phyloP scores from a whole-genome alignment of 2,113 vertebrate genomes.

The Ondatra zibethicus region DNA sequence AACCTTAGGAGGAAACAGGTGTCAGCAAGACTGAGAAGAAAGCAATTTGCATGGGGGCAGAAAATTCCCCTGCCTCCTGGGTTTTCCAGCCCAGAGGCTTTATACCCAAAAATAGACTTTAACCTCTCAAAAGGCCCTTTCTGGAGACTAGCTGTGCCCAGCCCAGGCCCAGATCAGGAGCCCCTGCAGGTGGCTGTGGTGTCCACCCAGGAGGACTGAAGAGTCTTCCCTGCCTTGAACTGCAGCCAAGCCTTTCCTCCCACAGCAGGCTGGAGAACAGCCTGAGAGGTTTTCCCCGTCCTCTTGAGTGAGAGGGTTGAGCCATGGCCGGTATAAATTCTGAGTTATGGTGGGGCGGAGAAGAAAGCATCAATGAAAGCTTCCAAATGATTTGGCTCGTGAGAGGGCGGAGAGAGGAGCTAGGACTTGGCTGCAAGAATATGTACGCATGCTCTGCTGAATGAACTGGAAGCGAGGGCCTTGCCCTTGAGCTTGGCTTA shows the following conservation, averaged over 20 bases:
- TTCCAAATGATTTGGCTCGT: conserved; percentile 31
- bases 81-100: conserved; percentile 76
- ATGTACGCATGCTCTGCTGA: neutral
- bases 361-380: neutral
- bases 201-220: neutral
- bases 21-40: conserved; percentile 53
- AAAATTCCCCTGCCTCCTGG: conserved; percentile 80
- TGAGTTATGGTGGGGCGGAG: neutral
- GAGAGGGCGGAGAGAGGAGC: conserved; percentile 14
- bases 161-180: neutral
- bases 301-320: conserved; percentile 62
- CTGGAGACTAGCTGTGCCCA: neutral
- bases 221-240: conserved; percentile 30
- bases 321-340: neutral
- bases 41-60: conserved; percentile 78
- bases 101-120: conserved; percentile 72
- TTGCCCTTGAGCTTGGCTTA: neutral
- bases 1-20: conserved; percentile 75
- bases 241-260: conserved; percentile 44
- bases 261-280: conserved; percentile 57
- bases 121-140: neutral
- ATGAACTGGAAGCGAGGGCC: neutral
- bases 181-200: conserved; percentile 6
- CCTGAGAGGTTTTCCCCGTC: conserved; percentile 53
- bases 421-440: neutral